These are phyloP conservation scores for Microctenopoma lineatum DNA, from an alignment of 2,797 vertebrate genomes.

Conservation along the genomic window DNA sequence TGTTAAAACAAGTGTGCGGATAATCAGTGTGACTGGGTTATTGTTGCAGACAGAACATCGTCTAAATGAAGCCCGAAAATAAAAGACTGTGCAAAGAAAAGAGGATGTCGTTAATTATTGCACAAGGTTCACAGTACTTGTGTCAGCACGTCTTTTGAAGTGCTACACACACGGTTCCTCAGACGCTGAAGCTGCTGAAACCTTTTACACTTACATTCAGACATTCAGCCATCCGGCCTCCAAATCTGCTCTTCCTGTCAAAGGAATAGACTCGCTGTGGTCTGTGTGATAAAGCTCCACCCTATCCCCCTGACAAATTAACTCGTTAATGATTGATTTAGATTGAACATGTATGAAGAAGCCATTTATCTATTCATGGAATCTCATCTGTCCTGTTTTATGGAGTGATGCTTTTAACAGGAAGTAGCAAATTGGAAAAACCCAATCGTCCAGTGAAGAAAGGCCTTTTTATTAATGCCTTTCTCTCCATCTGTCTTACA, in stretches of 20 bases:
- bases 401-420: constrained; percentile 68
- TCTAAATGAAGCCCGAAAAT: constrained; percentile 19
- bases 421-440: constrained; percentile 75
- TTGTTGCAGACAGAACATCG: constrained; percentile 1
- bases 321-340: constrained; percentile 79
- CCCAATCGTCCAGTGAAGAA: constrained; percentile 68
- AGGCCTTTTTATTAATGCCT: constrained; percentile 60
- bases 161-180: constrained; percentile 47
- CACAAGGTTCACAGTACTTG: constrained; percentile 42
- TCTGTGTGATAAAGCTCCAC: constrained; percentile 61
- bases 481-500: constrained; percentile 49
- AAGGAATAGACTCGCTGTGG: constrained; percentile 56
- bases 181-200: constrained; percentile 29
- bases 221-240: constrained; percentile 44
- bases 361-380: constrained; percentile 74
- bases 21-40: constrained; percentile 7
- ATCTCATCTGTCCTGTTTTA: constrained; percentile 77
- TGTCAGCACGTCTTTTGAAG: constrained; percentile 57
- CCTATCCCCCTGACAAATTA: constrained; percentile 64
- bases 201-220: constrained; percentile 20
- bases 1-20: constrained; percentile 3
- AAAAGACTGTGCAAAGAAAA: constrained; percentile 29
- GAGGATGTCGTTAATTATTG: constrained; percentile 53
- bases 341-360: constrained; percentile 74
- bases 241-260: constrained; percentile 48